A percentile compares a stretch with the other conserved stretches of the same genome.
Conservation (phyloP, 2,888 invertebrate genomes). For the Plutella xylostella region DNA sequence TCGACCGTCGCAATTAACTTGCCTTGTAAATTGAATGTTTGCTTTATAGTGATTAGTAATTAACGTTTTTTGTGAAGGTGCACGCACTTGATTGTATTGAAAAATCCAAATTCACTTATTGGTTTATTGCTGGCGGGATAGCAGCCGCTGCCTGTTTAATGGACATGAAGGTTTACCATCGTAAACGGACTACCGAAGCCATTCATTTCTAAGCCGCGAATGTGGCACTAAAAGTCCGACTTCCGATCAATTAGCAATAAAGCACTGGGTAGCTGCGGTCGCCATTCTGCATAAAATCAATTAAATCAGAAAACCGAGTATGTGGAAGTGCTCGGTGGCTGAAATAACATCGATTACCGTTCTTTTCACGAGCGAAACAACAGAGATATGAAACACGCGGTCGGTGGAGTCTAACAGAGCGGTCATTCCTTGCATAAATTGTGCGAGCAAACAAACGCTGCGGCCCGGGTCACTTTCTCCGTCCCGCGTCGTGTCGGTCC, state of each 20-base stretch:
- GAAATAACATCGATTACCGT: slow-evolving; percentile 22
- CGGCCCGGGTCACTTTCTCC: slow-evolving; percentile 5
- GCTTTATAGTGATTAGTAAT: slow-evolving; percentile 69
- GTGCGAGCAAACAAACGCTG: slow-evolving; percentile 1
- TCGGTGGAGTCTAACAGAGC: neutral
- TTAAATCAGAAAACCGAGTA: slow-evolving; percentile 29
- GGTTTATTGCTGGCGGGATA: slow-evolving; percentile 18
- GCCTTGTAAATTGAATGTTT: slow-evolving; percentile 70
- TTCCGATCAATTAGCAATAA: slow-evolving; percentile 50
- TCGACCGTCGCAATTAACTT: slow-evolving; percentile 62
- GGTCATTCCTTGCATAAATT: slow-evolving; percentile 4
- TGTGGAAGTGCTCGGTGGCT: slow-evolving; percentile 33
- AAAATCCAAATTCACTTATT: slow-evolving; percentile 49
- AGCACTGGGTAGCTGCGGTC: slow-evolving; percentile 40
- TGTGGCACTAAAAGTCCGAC: slow-evolving; percentile 3
- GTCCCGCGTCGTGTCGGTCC: no score
- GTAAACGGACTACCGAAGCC: neutral
- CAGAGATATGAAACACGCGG: neutral
- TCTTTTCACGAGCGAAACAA: slow-evolving; percentile 14
- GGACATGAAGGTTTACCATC: no score
- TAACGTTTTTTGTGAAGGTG: slow-evolving; percentile 57
- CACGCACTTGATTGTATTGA: slow-evolving; percentile 43
- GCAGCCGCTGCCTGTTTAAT: no score
- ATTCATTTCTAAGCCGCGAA: slow-evolving; percentile 1
- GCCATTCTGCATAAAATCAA: slow-evolving; percentile 58